A percentile compares a stretch with the other conserved stretches of the same genome.
These are phyloP conservation scores for Melinopterus prodromus DNA, from an alignment of 2,888 invertebrate genomes.

Conservation along the genomic window DNA sequence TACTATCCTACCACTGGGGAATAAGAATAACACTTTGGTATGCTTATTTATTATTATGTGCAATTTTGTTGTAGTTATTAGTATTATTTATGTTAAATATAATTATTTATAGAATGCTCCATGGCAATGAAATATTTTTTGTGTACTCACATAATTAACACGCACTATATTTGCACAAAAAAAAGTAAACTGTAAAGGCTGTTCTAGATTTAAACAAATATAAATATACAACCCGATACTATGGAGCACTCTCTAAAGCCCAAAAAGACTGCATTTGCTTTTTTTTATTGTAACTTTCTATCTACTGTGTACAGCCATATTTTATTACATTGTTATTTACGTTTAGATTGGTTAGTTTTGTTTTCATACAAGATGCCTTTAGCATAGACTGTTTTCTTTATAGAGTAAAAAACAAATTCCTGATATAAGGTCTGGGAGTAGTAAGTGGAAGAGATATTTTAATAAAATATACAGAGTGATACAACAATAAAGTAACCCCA, in stretches of 20 bases:
- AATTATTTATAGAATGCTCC: neutral
- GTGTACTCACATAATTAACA: neutral
- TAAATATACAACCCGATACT: neutral
- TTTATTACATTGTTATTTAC: neutral
- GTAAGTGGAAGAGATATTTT: neutral
- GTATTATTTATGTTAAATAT: neutral
- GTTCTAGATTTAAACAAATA: neutral
- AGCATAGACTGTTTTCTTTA: neutral
- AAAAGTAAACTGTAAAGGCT: neutral
- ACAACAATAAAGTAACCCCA: neutral
- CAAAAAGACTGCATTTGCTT: neutral
- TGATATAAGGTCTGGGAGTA: neutral
- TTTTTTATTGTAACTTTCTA: neutral
- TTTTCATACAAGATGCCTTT: neutral
- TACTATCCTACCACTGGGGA: neutral
- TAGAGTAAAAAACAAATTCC: neutral
- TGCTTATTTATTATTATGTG: constrained; percentile 4
- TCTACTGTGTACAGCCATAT: neutral
- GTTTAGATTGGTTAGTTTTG: neutral
- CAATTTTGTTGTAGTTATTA: neutral
- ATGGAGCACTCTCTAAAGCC: neutral
- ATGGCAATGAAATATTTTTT: neutral
- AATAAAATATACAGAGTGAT: neutral
- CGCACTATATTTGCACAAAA: neutral
- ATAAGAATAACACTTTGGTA: neutral